Evolutionary conservation across 2,113 vertebrate species (phyloP).

Genomic region (Ameiurus melas): DNA sequence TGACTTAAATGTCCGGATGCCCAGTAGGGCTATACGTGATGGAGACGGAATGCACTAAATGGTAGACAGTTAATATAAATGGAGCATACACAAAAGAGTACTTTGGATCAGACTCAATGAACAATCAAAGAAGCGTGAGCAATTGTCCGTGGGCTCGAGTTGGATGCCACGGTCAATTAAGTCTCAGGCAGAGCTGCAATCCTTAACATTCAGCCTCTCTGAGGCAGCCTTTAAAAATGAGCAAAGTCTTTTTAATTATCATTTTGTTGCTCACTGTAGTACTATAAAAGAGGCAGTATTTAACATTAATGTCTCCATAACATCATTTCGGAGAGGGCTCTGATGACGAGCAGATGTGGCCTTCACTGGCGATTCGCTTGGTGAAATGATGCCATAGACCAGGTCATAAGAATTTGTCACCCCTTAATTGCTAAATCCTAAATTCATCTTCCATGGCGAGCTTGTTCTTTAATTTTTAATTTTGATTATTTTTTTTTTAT

Average conservation of each 20-base stretch:
- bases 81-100: slow-evolving; percentile 6
- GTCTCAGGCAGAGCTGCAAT: slow-evolving; percentile 12
- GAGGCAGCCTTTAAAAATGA: slow-evolving; percentile 16
- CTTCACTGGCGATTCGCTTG: not conserved
- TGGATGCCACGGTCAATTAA: slow-evolving; percentile 46
- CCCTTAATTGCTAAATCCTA: slow-evolving; percentile 45
- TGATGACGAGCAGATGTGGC: slow-evolving; percentile 32
- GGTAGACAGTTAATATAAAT: slow-evolving; percentile 30
- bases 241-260: slow-evolving; percentile 42
- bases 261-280: slow-evolving; percentile 35
- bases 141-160: slow-evolving; percentile 30
- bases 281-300: slow-evolving; percentile 29
- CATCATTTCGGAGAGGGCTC: not conserved
- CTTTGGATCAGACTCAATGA: slow-evolving; percentile 37
- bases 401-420: slow-evolving; percentile 30
- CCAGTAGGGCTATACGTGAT: not conserved
- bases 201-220: slow-evolving; percentile 8
- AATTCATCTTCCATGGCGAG: slow-evolving; percentile 29
- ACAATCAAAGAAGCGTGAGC: slow-evolving; percentile 40
- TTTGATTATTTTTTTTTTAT: not conserved
- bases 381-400: slow-evolving; percentile 21
- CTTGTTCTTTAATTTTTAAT: not conserved
- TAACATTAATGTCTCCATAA: slow-evolving; percentile 25
- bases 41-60: not conserved
- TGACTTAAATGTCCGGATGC: slow-evolving; percentile 17